Base-by-base conservation (phyloP, 2,113 vertebrate genomes). In the Poeciliopsis turrubarensis region DNA sequence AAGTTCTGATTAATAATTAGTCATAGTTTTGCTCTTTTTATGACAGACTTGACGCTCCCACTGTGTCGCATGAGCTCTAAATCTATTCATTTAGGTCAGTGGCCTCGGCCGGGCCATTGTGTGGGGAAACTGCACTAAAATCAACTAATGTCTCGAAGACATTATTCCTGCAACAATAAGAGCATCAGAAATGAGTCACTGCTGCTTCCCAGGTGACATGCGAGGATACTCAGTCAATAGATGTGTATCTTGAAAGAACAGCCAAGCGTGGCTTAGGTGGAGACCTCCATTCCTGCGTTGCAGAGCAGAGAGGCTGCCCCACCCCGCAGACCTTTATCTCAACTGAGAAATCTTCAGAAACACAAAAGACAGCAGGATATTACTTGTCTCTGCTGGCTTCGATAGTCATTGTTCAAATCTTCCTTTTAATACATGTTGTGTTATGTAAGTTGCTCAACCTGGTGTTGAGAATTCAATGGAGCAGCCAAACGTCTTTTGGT, bases 341-440 rank as follows among this genome's bases (percentile, higher is more conserved):
- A 68, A 57, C 79, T 79, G 63, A 80, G 77, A 79, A 69, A 61
- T 78, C 62, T 7, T 26, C 34, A 60, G 47, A 34, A 32, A 44
- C 63, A 80, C 41, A 86, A 87, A 87, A 86, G 64, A 78, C 80
- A 84, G 85, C 77, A 86, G 86, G 75, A 83, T 79, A 85, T 85
- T 61, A 80, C 47, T 57, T 78, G 73, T 82, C 82, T 84, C 76
- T 75, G 79, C 54, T 47, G 68, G 41, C n/a, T 66, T 84, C 67
- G 72, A 67, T 68, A 37, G 69, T 70, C 41, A 14, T 63, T 66
- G 68, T 68, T 74, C 27, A 57, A 72, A 85, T 78, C 34, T 62
- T 12, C 34, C n/a, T 62, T 71, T 73, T 71, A 63, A 74, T 62
- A 60, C 54, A 83, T 51, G 14, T 9, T 26, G 72, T 87, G 70